phyloP scores from a whole-genome alignment of 92 coral and sea anemone genomes.

The Heteractis magnifica region DNA sequence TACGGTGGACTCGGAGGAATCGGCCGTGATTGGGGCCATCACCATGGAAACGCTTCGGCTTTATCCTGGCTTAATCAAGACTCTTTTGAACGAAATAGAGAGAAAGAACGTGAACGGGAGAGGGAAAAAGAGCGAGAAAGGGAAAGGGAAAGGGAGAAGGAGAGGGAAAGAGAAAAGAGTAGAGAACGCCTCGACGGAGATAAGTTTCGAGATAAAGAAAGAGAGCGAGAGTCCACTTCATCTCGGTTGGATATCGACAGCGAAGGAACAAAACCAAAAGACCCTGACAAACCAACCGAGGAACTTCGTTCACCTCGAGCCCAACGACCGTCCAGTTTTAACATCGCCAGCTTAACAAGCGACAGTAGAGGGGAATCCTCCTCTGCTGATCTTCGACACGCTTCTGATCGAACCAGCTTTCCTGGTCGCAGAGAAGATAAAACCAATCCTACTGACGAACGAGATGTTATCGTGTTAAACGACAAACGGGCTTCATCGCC shows the following conservation, averaged over 20 bases:
- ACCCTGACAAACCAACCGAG: conserved; percentile 51
- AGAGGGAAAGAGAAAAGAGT: conserved; percentile 18
- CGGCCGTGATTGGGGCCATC: conserved; percentile 69
- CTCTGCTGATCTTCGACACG: conserved; percentile 7
- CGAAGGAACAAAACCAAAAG: conserved; percentile 42
- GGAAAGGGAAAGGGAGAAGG: conserved; percentile 55
- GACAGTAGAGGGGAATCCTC: conserved; percentile 68
- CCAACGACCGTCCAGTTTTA: conserved; percentile 14
- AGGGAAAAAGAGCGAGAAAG: conserved; percentile 47
- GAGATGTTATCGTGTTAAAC: conserved; percentile 58
- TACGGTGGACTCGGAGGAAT: conserved; percentile 45
- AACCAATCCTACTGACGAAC: conserved; percentile 57
- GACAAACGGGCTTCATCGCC: conserved; percentile 59
- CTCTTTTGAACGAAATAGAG: conserved; percentile 49
- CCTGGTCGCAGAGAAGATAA: conserved; percentile 44
- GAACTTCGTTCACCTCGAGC: conserved; percentile 21
- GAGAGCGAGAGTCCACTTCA: conserved; percentile 46
- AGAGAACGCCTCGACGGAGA: conserved; percentile 24
- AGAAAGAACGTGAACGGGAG: conserved; percentile 75
- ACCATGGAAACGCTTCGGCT: conserved; percentile 49
- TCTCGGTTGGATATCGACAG: conserved; percentile 32
- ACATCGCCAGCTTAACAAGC: conserved; percentile 58
- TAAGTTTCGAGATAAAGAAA: background rate
- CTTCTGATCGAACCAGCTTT: conserved; percentile 16
- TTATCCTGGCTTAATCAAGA: conserved; percentile 81